Base-by-base conservation (phyloP, 2,113 vertebrate genomes). In the Progne subis region DNA sequence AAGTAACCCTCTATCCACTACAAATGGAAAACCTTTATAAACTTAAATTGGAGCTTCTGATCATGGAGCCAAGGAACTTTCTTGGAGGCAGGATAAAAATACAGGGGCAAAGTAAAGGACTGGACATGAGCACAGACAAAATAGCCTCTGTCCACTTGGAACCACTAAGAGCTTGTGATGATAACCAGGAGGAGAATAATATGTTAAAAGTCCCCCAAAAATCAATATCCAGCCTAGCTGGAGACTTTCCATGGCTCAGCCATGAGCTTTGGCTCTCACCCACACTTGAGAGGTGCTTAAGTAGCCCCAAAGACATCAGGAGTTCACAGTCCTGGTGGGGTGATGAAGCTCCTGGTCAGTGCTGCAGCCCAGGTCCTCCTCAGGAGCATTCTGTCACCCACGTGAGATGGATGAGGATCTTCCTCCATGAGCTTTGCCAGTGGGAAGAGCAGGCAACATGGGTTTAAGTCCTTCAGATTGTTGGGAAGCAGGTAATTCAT, bases 271-370 rank as follows among this genome's bases (percentile, higher is more conserved):
- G 37, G 21, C 24, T 59, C 32, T 89, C 19, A 11, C 29, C 68
- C 71, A 8, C 56, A 44, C 32, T 44, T 1, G 0, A 61, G 56
- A 9, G 37, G 13, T 55, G 65, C 19, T 69, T 18, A 44, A 57
- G 18, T 2, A 34, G 26, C 41, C 12, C 14, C 8, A 2, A 20
- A 24, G 24, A 0, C 1, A 23, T 11, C 0, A 3, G 21, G n/a
- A 7, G 25, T 6, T 55, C 41, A 4, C 37, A 25, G n/a, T 5
- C 18, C 53, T 60, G 6, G 2, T 5, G 37, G 50, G 16, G 12
- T 43, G 43, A 5, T 64, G 69, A 37, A 75, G 19, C 29, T 65
- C n/a, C 69, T 79, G 44, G 21, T 15, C 25, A 50, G 1, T 47
- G 26, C 69, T 46, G 3, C 65, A 28, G 23, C 41, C 37, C 41